Evolutionary conservation across 1,140 invertebrate species (phyloP).

Genomic region (Sinonovacula constricta): DNA sequence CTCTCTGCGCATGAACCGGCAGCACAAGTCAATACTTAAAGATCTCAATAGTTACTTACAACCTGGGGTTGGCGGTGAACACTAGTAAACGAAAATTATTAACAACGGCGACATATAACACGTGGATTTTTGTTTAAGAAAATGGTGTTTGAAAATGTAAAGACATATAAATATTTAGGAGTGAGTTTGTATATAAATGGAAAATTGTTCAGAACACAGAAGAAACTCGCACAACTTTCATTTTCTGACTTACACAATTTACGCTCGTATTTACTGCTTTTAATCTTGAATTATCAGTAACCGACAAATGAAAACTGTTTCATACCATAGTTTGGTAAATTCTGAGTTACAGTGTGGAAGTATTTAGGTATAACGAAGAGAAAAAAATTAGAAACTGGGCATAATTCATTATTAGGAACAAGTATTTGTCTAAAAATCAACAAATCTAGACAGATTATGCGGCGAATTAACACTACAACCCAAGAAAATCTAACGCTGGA

Average conservation of each 20-base stretch:
- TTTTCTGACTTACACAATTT: neutral
- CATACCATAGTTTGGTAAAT: slow-evolving; percentile 18
- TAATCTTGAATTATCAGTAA: too few species aligned
- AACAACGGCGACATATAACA: neutral
- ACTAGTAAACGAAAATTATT: too few species aligned
- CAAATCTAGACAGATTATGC: slow-evolving; percentile 1
- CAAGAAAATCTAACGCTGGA: neutral
- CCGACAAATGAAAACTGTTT: slow-evolving; percentile 7
- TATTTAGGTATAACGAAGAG: neutral
- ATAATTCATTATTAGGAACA: slow-evolving; percentile 4
- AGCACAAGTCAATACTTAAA: too few species aligned
- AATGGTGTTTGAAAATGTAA: neutral
- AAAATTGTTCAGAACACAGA: slow-evolving; percentile 10
- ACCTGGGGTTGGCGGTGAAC: too few species aligned
- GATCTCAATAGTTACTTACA: too few species aligned
- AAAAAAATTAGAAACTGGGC: slow-evolving; percentile 8
- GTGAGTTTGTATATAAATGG: neutral
- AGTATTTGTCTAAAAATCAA: slow-evolving; percentile 19
- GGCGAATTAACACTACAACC: slow-evolving; percentile 11
- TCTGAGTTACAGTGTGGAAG: slow-evolving; percentile 8
- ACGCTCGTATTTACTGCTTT: slow-evolving; percentile 14
- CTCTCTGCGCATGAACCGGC: too few species aligned
- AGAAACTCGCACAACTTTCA: slow-evolving; percentile 8
- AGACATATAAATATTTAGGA: slow-evolving; percentile 32
- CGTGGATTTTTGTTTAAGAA: neutral